Evolutionary conservation across 2,888 invertebrate species (phyloP), one percentile per base, ranked within the genome.

Genomic region (Anoplius nigerrimus): DNA sequence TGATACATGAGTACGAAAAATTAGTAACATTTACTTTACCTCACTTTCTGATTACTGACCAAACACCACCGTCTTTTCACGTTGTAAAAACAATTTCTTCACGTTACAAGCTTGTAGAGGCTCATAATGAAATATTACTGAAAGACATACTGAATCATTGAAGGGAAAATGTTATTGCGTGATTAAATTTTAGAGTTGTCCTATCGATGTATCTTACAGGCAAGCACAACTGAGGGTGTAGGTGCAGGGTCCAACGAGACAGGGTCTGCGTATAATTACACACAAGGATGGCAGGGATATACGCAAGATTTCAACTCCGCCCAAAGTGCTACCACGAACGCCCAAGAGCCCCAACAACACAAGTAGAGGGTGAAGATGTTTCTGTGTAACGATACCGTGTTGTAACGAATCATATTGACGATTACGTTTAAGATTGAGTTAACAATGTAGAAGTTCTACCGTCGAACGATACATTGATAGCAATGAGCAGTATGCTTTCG

Each of bases 271-370:
- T 82, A 81, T 71, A 81, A 58, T 76, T 81, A 82, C 62, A 72
- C 78, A 51, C 66, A 72, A 70, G 78, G 72, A 51, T 83, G 84
- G 81, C 81, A 82, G 66, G 81, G 75, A 56, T 83, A 82, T 67
- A 70, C 76, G 61, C 78, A 74, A 71, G 78, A 75, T 52, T 81
- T 77, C 67, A 71, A 70, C 70, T 58, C 80, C 16, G 69, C 66
- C 60, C 75, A 75, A 63, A 80, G 76, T 78, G 74, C 78, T 51
- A 72, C 78, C 76, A 67, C 78, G 60, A 72, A 74, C 64, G 71
- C 68, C 27, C 76, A 81, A 62, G 78, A 82, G 71, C 78, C 77
- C 71, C 82, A 82, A 72, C 79, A 69, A 64, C 69, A 71, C 73
- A 71, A 72, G 68, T 79, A 78, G 72, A 78, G 51, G 72, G n/a